Conservation (phyloP, 2,888 invertebrate species). For the Dynastes maya region DNA sequence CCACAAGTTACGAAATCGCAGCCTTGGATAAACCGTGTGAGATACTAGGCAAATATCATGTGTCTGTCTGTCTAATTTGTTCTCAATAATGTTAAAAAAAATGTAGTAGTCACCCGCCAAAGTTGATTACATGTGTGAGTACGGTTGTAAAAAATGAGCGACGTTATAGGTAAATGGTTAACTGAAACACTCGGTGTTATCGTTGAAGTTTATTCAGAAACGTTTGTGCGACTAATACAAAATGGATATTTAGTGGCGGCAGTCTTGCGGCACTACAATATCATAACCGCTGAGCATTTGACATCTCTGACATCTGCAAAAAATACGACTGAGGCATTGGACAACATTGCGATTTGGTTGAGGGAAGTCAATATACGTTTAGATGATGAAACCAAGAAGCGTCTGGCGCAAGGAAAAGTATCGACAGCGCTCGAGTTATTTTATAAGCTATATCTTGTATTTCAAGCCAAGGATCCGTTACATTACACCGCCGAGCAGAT, state of each 20-base stretch:
- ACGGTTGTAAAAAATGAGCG: conserved; percentile 39
- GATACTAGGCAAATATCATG: too few relatives aligned
- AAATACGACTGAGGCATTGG: conserved; percentile 57
- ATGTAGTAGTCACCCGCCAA: conserved; percentile 34
- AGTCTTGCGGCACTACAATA: conserved; percentile 74
- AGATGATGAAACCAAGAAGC: conserved; percentile 69
- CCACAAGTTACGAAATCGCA: too few relatives aligned
- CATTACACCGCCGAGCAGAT: conserved; percentile 73
- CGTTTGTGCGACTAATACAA: conserved; percentile 74
- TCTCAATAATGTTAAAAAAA: background rate
- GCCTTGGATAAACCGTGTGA: too few relatives aligned
- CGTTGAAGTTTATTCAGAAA: conserved; percentile 73
- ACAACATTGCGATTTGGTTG: conserved; percentile 75
- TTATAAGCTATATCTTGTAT: conserved; percentile 76
- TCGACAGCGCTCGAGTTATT: conserved; percentile 74
- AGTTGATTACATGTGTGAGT: conserved; percentile 13
- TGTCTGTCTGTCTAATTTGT: too few relatives aligned
- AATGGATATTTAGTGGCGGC: conserved; percentile 75
- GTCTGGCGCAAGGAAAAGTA: conserved; percentile 72
- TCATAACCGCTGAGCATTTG: conserved; percentile 74
- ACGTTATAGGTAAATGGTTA: conserved; percentile 76
- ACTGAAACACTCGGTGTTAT: conserved; percentile 73
- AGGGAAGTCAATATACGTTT: conserved; percentile 71
- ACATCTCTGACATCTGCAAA: conserved; percentile 68
- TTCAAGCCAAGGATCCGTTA: conserved; percentile 75